Evolutionary conservation across 2,888 invertebrate species (phyloP).

Genomic region (Dorcus hopei): DNA sequence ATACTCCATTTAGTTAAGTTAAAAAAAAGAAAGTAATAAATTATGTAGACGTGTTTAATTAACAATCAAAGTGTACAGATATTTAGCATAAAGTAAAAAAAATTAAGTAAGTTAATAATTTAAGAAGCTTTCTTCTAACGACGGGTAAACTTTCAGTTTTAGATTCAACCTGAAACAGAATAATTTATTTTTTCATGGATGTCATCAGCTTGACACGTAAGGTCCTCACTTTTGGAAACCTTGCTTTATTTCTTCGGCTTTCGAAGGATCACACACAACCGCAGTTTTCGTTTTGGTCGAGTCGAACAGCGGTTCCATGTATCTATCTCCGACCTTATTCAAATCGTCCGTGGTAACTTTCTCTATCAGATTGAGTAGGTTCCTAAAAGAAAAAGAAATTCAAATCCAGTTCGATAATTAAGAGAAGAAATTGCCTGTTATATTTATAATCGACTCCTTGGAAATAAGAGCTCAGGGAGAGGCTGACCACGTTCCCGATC

Average conservation of each 20-base stretch:
- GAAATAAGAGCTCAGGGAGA: constrained; percentile 72
- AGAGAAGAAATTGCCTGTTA: constrained; percentile 51
- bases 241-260: constrained; percentile 49
- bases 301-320: constrained; percentile 68
- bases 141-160: constrained; percentile 57
- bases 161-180: constrained; percentile 57
- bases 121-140: constrained; percentile 63
- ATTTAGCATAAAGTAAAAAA: not conserved
- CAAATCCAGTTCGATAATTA: not conserved
- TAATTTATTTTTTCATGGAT: constrained; percentile 10
- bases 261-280: constrained; percentile 74
- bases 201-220: not conserved
- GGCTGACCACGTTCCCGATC: constrained; percentile 67
- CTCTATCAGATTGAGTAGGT: constrained; percentile 63
- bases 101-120: constrained; percentile 45
- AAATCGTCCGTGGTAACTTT: constrained; percentile 63
- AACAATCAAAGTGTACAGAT: too few relatives aligned
- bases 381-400: constrained; percentile 50
- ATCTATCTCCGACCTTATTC: constrained; percentile 65
- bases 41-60: too few relatives aligned
- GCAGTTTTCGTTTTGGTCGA: constrained; percentile 60
- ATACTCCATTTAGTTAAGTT: too few relatives aligned
- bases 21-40: too few relatives aligned
- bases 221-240: constrained; percentile 25
- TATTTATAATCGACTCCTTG: constrained; percentile 64